Base-by-base conservation (phyloP, 2,888 invertebrate genomes). In the Tetragonisca angustula region DNA sequence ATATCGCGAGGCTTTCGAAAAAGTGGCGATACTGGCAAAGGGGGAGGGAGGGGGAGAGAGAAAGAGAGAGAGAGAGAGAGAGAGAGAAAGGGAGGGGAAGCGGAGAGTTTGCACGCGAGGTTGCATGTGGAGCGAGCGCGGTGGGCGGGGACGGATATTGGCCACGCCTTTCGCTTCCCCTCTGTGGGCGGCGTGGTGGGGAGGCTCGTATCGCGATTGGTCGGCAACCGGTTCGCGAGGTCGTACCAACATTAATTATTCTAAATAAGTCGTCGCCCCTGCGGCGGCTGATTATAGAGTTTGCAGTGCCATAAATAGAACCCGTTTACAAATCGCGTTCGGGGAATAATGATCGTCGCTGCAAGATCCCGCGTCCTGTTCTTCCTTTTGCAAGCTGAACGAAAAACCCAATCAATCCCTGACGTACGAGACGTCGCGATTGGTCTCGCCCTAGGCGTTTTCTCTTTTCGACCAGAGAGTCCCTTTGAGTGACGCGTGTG, bases 221-320 rank as follows among this genome's bases (percentile, higher is more conserved):
- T 61, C 82, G 76, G 52, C 50, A 83, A 88, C 89, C 89, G 90
- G 92, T 89, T 90, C 83, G 87, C 85, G 89, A 90, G 91, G 93
- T 92, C 91, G 91, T 87, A 87, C 90, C 89, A 80, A 91, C 90
- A 93, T 94, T 94, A 94, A 94, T 94, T 94, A 94, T 94, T 94
- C 93, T 93, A 93, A 94, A 94, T 94, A 93, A 94, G 94, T 94
- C 94, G 94, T 94, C 93, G 93, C 90, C 90, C 92, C 91, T 88
- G 90, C 90, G 90, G 91, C 90, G 88, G 91, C 92, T 93, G 93
- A 93, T 94, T 94, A 94, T 93, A 93, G 93, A 94, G 93, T 93
- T 93, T 91, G 91, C 93, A 93, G 91, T 93, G 91, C 93, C 93
- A 92, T 93, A 93, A 94, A 94, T 94, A 94, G 93, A 94, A 93